Conservation (phyloP, 2,797 vertebrate genomes). For the Lutjanus argentimaculatus region DNA sequence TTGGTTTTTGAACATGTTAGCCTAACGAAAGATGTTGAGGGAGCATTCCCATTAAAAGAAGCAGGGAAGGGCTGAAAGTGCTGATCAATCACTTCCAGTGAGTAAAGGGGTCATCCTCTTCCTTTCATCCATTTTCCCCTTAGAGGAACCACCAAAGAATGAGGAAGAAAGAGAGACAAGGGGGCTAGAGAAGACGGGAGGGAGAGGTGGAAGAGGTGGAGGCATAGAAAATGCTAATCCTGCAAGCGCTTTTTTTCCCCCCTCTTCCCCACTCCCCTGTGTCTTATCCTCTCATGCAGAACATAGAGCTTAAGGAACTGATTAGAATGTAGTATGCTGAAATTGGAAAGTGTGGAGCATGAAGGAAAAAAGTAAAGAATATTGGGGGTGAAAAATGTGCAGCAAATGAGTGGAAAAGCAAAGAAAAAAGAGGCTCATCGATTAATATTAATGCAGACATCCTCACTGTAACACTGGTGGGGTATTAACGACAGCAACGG, state of each 20-base stretch:
- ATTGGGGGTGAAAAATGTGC: constrained; percentile 67
- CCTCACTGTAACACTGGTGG: constrained; percentile 74
- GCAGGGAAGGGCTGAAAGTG: constrained; percentile 69
- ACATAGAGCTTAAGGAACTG: constrained; percentile 84
- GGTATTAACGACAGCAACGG: constrained; percentile 82
- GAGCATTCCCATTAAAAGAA: constrained; percentile 62
- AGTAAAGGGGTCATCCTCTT: constrained; percentile 78
- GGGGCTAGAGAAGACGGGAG: constrained; percentile 57
- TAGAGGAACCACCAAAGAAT: constrained; percentile 71
- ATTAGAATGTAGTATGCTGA: constrained; percentile 85
- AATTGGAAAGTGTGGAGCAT: constrained; percentile 83
- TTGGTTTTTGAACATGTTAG: constrained; percentile 46
- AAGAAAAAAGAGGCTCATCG: constrained; percentile 49
- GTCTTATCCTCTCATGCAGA: constrained; percentile 82
- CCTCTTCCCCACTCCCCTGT: constrained; percentile 62
- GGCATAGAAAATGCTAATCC: constrained; percentile 83
- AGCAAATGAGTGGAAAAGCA: constrained; percentile 62
- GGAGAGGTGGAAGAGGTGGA: constrained; percentile 70
- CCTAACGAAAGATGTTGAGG: constrained; percentile 53
- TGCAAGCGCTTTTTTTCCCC: constrained; percentile 52
- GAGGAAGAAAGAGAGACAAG: constrained; percentile 70
- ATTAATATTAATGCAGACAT: constrained; percentile 86
- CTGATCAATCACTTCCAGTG: constrained; percentile 83
- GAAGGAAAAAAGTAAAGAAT: constrained; percentile 72
- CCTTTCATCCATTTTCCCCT: constrained; percentile 78